Evolutionary conservation across 2,113 vertebrate species (phyloP).

Genomic region (Bufo bufo): DNA sequence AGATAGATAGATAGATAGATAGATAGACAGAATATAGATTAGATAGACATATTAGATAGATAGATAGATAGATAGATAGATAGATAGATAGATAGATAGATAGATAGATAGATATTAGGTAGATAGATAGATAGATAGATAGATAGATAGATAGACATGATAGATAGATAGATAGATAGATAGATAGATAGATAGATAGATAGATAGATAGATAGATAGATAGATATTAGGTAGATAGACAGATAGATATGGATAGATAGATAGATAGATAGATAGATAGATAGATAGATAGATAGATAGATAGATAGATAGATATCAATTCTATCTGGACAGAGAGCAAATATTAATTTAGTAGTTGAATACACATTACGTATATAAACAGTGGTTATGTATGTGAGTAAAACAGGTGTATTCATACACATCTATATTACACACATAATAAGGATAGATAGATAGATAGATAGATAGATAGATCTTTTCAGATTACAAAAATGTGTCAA

Average conservation of each 20-base stretch:
- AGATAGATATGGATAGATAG: neutral
- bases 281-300: slow-evolving; percentile 17
- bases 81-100: neutral
- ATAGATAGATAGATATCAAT: neutral
- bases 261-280: slow-evolving; percentile 13
- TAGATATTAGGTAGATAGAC: neutral
- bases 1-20: neutral
- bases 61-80: neutral
- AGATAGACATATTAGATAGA: neutral
- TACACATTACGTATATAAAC: too few relatives aligned
- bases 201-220: neutral
- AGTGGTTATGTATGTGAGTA: too few relatives aligned
- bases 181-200: too few relatives aligned
- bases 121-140: slow-evolving; percentile 5
- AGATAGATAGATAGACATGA: neutral
- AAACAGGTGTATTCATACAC: too few relatives aligned
- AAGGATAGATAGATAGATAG: neutral
- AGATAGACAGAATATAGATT: too few relatives aligned
- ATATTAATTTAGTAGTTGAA: too few relatives aligned
- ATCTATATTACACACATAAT: neutral
- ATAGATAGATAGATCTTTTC: neutral
- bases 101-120: neutral
- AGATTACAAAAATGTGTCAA: neutral
- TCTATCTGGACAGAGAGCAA: neutral
- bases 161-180: slow-evolving; percentile 7